phyloP scores from a whole-genome alignment of 2,797 vertebrate species.

The Hypotaenidia okinawae region DNA sequence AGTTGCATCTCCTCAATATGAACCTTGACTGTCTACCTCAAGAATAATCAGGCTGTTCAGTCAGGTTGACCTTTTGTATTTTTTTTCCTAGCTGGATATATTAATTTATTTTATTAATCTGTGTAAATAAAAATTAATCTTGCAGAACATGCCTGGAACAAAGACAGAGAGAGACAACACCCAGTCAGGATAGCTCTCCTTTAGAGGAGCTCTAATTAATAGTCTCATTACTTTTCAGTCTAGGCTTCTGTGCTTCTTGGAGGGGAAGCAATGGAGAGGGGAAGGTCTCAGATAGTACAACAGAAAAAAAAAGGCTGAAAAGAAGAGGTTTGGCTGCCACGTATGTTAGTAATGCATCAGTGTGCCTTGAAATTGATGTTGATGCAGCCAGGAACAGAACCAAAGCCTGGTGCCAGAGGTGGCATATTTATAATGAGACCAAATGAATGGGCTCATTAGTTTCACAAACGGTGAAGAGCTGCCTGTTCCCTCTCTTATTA shows the following conservation, averaged over 20 bases:
- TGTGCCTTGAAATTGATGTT: conserved; percentile 73
- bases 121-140: conserved; percentile 49
- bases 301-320: conserved; percentile 23
- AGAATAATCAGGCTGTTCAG: neutral
- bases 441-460: conserved; percentile 70
- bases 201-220: conserved; percentile 84
- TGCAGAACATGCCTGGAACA: neutral
- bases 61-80: neutral
- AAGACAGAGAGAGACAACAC: conserved; percentile 54
- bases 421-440: conserved; percentile 71
- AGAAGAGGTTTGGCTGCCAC: conserved; percentile 70
- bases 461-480: conserved; percentile 70
- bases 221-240: conserved; percentile 85
- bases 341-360: conserved; percentile 69
- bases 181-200: conserved; percentile 59
- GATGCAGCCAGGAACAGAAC: conserved; percentile 69
- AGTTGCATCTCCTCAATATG: neutral
- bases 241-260: conserved; percentile 66
- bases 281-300: neutral
- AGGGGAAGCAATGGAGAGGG: neutral
- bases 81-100: neutral
- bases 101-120: conserved; percentile 36
- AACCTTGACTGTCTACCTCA: neutral
- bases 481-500: conserved; percentile 62
- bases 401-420: conserved; percentile 68